Evolutionary conservation across 1,140 invertebrate species (phyloP).

Genomic region (Aradophagus sp.): DNA sequence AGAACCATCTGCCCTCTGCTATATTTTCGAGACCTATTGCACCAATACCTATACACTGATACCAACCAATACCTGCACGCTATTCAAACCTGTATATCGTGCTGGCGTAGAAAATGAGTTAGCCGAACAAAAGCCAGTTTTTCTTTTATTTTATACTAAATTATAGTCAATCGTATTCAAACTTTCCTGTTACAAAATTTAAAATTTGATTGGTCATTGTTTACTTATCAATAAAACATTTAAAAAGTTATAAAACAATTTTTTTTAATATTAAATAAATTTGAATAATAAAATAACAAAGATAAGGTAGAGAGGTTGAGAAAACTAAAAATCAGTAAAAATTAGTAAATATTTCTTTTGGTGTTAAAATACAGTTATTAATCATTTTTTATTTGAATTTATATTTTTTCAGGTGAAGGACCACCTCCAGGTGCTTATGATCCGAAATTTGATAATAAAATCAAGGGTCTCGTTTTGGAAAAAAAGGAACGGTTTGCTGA

Average conservation of each 20-base stretch:
- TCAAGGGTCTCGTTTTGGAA: constrained; percentile 66
- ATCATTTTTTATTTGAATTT: not conserved
- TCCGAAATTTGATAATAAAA: constrained; percentile 68
- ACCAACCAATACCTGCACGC: constrained; percentile 9
- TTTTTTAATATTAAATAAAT: no score
- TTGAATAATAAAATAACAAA: no score
- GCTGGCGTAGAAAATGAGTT: not conserved
- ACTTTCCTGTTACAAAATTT: no score
- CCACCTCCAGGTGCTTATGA: constrained; percentile 72
- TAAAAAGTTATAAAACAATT: no score
- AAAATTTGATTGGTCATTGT: no score
- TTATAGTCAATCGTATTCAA: no score
- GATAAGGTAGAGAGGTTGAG: no score
- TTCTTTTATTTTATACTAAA: no score
- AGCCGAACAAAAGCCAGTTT: not conserved
- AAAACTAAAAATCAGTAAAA: no score
- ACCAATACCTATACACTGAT: constrained; percentile 18
- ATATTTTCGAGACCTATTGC: constrained; percentile 33
- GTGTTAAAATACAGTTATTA: constrained; percentile 2
- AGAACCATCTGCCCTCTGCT: constrained; percentile 61
- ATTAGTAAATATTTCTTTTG: no score
- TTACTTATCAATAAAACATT: no score
- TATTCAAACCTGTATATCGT: constrained; percentile 31
- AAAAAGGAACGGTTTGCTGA: constrained; percentile 68
- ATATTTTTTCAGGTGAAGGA: constrained; percentile 64